Conservation (phyloP, 2,888 invertebrate genomes). For the Caenorhabditis becei region DNA sequence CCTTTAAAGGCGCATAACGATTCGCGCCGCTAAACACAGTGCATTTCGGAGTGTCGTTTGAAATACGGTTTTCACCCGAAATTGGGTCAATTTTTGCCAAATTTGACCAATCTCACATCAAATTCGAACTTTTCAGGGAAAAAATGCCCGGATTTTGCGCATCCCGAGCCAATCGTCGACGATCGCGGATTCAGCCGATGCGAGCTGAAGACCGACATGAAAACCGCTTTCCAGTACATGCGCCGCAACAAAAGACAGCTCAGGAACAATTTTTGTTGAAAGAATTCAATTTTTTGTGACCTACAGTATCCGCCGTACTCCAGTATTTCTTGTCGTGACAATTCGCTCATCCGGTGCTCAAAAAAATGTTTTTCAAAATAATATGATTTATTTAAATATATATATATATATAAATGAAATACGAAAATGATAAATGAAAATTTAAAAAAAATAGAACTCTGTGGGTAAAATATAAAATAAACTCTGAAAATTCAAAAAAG, state of each 20-base stretch:
- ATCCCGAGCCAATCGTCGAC: conserved; percentile 72
- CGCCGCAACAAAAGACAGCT: conserved; percentile 71
- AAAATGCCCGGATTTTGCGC: conserved; percentile 74
- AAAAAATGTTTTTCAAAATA: no score
- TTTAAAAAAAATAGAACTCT: conserved; percentile 4
- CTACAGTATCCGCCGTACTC: conserved; percentile 16
- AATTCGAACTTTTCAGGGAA: conserved; percentile 78
- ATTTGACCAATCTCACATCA: no score
- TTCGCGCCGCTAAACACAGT: no score
- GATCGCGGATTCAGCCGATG: conserved; percentile 72
- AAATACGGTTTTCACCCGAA: no score
- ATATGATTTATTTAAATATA: no score
- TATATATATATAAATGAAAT: conserved; percentile 17
- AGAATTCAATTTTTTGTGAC: neutral
- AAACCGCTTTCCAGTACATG: conserved; percentile 68
- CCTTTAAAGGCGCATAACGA: no score
- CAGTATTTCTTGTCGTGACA: conserved; percentile 58
- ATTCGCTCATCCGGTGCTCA: conserved; percentile 51
- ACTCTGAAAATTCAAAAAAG: conserved; percentile 23
- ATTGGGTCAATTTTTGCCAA: no score
- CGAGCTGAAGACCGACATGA: conserved; percentile 69
- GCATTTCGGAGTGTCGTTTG: neutral
- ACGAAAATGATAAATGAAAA: conserved; percentile 1
- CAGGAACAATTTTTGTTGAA: conserved; percentile 71
- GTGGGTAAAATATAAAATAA: conserved; percentile 12